Conservation (phyloP, 2,888 invertebrate species). For the Carterocephalus palaemon region DNA sequence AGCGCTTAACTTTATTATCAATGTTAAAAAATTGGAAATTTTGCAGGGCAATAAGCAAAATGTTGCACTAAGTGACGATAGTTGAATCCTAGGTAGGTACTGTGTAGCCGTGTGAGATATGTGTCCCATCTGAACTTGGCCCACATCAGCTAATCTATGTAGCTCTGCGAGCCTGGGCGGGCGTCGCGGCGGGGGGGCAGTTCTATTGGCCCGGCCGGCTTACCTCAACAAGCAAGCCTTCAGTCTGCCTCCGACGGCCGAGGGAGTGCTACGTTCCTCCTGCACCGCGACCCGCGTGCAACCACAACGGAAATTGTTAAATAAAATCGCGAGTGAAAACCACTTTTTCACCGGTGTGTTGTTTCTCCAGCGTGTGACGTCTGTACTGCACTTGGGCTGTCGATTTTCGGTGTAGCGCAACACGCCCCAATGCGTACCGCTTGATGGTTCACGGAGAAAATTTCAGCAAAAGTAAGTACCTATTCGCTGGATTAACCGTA, state of each 20-base stretch:
- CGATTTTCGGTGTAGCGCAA: conserved; percentile 34
- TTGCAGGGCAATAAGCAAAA: neutral
- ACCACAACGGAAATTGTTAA: conserved; percentile 58
- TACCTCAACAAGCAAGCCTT: conserved; percentile 50
- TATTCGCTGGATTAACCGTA: conserved; percentile 28
- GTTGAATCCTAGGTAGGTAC: too few relatives aligned
- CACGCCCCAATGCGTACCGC: conserved; percentile 41
- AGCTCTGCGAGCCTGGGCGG: conserved; percentile 63
- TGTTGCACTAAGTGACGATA: too few relatives aligned
- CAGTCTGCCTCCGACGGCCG: conserved; percentile 55
- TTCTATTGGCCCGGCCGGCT: conserved; percentile 54
- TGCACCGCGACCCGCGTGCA: conserved; percentile 48
- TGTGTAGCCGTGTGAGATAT: conserved; percentile 10
- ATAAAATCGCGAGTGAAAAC: conserved; percentile 51
- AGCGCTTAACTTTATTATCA: too few relatives aligned
- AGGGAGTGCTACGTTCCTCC: conserved; percentile 39
- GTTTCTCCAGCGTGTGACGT: conserved; percentile 43
- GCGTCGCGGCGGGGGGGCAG: conserved; percentile 44
- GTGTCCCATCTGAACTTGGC: conserved; percentile 24
- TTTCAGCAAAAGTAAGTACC: conserved; percentile 49
- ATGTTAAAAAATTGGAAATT: too few relatives aligned
- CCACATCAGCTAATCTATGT: conserved; percentile 35
- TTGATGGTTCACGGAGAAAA: conserved; percentile 39
- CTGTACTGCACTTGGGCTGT: conserved; percentile 16
- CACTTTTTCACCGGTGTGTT: conserved; percentile 37